Evolutionary conservation across 2,113 vertebrate genomes (phyloP).

Genomic region (Neotoma lepida): DNA sequence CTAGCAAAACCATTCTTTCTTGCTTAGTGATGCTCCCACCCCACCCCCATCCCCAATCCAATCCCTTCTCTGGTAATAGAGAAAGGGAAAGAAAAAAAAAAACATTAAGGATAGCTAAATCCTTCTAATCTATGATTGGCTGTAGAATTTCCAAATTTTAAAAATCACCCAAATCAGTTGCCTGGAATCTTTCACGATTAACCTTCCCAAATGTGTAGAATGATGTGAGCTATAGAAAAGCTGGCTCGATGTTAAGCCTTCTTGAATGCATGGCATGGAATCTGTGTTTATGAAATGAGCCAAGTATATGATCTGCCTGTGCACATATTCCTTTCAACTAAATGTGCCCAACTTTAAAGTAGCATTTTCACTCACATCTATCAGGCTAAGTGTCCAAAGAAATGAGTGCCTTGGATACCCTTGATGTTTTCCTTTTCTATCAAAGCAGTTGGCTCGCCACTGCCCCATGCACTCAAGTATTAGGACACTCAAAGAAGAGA

Average conservation of each 20-base stretch:
- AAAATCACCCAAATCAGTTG: constrained; percentile 62
- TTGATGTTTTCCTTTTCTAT: constrained; percentile 50
- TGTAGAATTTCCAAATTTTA: constrained; percentile 63
- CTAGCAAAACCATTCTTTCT: constrained; percentile 36
- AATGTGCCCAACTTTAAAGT: constrained; percentile 42
- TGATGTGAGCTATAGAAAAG: constrained; percentile 62
- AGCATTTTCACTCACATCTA: neutral
- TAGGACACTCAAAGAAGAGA: constrained; percentile 44
- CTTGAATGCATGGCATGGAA: constrained; percentile 60
- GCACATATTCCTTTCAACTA: constrained; percentile 63
- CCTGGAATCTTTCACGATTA: constrained; percentile 63
- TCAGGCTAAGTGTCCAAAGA: constrained; percentile 27
- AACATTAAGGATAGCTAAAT: constrained; percentile 15
- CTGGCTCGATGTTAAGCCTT: constrained; percentile 63
- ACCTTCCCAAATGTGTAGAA: constrained; percentile 66
- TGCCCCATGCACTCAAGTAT: constrained; percentile 18
- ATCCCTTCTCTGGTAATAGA: neutral
- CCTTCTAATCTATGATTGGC: constrained; percentile 47
- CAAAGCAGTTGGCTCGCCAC: constrained; percentile 19
- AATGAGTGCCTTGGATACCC: neutral
- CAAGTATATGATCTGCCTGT: constrained; percentile 65
- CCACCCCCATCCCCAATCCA: neutral
- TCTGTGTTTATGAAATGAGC: constrained; percentile 68
- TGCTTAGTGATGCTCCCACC: constrained; percentile 37
- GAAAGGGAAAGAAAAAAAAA: neutral